A percentile compares a stretch with the other conserved stretches of the same genome.
These are phyloP conservation scores for Halichondria panicea DNA, from an alignment of 37 sponge, comb jelly and placozoan genomes.

Conservation along the genomic window DNA sequence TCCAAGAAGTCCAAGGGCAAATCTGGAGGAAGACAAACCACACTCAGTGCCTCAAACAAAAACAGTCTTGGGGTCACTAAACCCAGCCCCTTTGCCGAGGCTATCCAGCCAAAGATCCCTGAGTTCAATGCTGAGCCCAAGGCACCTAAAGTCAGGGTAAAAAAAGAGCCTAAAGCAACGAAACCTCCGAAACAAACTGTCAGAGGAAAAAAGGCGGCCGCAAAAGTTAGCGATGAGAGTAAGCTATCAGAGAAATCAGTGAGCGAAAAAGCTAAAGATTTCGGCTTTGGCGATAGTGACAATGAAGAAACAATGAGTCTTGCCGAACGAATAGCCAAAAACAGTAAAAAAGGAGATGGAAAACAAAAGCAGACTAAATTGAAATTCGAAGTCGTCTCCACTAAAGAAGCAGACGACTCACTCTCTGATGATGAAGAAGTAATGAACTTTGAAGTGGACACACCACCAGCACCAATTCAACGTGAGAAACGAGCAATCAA, in stretches of 20 bases:
- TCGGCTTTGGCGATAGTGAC: neutral
- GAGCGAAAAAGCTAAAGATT: neutral
- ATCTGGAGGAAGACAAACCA: constrained; percentile 48
- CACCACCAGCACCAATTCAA: too few relatives aligned
- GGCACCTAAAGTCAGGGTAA: constrained; percentile 15
- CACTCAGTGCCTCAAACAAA: constrained; percentile 18
- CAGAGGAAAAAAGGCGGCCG: too few relatives aligned
- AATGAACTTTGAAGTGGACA: too few relatives aligned
- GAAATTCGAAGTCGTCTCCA: too few relatives aligned
- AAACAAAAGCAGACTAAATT: neutral
- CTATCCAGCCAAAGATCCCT: constrained; percentile 55
- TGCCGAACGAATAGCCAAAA: too few relatives aligned
- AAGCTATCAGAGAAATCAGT: neutral
- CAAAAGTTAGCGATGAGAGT: neutral
- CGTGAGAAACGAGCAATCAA: too few relatives aligned
- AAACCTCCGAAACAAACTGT: too few relatives aligned
- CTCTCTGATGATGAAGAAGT: too few relatives aligned
- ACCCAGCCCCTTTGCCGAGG: constrained; percentile 71
- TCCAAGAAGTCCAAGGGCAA: constrained; percentile 43
- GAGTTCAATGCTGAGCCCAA: constrained; percentile 61
- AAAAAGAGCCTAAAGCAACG: constrained; percentile 2
- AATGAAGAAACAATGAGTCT: too few relatives aligned
- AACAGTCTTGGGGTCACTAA: constrained; percentile 42
- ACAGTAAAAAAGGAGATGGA: neutral
- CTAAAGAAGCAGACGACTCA: too few relatives aligned